A percentile compares a stretch with the other conserved stretches of the same genome.
Evolutionary conservation across 2,113 vertebrate genomes (phyloP).

Genomic region (Seriola quinqueradiata): DNA sequence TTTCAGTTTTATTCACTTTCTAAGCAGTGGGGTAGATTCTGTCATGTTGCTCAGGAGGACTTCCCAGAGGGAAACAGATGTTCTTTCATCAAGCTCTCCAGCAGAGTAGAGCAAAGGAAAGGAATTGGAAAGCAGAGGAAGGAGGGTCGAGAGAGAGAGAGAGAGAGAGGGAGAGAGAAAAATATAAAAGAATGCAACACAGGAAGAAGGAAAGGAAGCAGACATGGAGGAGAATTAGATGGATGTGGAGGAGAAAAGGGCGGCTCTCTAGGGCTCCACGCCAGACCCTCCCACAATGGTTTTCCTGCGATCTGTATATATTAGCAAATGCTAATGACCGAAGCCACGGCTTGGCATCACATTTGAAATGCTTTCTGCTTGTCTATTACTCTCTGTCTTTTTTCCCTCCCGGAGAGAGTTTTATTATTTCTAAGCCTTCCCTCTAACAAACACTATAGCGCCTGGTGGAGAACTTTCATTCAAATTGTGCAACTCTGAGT

Average conservation of each 20-base stretch:
- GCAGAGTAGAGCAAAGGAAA: constrained; percentile 51
- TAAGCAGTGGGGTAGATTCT: constrained; percentile 51
- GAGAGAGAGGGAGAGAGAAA: not conserved
- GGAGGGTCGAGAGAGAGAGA: not conserved
- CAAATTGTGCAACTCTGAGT: constrained; percentile 46
- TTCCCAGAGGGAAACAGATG: constrained; percentile 72
- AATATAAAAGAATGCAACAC: constrained; percentile 21
- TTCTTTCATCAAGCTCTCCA: constrained; percentile 67
- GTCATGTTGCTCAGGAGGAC: constrained; percentile 58
- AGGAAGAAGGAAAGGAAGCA: constrained; percentile 21
- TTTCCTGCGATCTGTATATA: constrained; percentile 47
- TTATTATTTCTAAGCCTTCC: constrained; percentile 22
- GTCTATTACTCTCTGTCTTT: not conserved
- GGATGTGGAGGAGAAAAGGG: constrained; percentile 21
- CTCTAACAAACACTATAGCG: constrained; percentile 20
- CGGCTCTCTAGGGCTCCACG: constrained; percentile 34
- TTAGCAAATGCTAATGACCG: constrained; percentile 45
- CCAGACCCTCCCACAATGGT: constrained; percentile 33
- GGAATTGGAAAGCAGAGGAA: constrained; percentile 48
- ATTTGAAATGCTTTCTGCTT: constrained; percentile 25
- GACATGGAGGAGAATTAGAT: constrained; percentile 30
- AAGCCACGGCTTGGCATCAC: constrained; percentile 22
- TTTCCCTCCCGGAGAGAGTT: not conserved
- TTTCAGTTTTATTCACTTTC: constrained; percentile 41
- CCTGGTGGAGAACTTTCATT: constrained; percentile 44